phyloP scores from a whole-genome alignment of 1,140 invertebrate species.

The Medauroidea extradentata region DNA sequence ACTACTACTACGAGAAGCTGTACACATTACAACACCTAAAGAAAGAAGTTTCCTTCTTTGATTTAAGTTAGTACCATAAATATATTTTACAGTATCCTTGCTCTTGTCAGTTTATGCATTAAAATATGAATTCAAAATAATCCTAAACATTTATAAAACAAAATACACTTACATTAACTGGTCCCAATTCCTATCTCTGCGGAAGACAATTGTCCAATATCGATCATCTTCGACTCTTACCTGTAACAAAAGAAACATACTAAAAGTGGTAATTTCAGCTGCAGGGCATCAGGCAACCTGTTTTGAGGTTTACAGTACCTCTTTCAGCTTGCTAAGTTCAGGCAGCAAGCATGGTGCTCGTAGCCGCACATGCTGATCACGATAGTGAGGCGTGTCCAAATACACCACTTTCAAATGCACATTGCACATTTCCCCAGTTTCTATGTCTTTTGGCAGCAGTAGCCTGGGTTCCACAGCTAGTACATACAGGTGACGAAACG shows the following conservation, averaged over 20 bases:
- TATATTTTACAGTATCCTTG: no score
- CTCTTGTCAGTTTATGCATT: no score
- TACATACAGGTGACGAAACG: constrained; percentile 92
- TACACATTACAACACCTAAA: no score
- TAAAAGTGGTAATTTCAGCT: no score
- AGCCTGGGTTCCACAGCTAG: constrained; percentile 85
- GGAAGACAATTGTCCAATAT: constrained; percentile 85
- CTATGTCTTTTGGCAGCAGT: constrained; percentile 81
- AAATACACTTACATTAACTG: constrained; percentile 67
- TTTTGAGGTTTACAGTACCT: no score
- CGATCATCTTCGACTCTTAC: constrained; percentile 73
- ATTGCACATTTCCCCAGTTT: constrained; percentile 72
- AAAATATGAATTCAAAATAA: no score
- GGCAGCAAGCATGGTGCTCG: constrained; percentile 84
- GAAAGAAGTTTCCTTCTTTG: no score
- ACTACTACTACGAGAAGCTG: no score
- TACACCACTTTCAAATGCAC: constrained; percentile 65
- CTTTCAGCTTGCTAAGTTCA: constrained; percentile 67
- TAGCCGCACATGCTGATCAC: constrained; percentile 52
- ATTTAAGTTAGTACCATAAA: no score
- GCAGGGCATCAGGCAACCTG: no score
- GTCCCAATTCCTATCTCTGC: constrained; percentile 77
- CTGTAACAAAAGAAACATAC: constrained; percentile 32
- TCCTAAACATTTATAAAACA: no score
- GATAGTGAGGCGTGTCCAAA: constrained; percentile 46